Percentiles rank a stretch among this genome's conserved stretches.
Evolutionary conservation across 2,888 invertebrate species (phyloP).

Genomic region (Mythimna loreyi): DNA sequence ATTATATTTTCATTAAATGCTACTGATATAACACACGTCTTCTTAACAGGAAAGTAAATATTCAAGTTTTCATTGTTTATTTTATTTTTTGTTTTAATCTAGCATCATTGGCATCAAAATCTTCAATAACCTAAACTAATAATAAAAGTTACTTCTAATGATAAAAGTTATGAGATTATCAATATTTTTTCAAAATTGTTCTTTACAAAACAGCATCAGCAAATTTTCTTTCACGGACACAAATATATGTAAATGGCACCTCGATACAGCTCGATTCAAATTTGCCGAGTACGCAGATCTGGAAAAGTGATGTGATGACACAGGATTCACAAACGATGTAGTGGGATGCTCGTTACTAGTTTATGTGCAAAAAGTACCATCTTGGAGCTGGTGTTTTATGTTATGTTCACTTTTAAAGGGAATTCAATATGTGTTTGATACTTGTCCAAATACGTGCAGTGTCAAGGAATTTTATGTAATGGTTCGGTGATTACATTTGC

Average conservation of each 20-base stretch:
- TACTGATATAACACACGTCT: not conserved
- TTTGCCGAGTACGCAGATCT: constrained; percentile 20
- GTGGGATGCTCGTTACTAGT: constrained; percentile 57
- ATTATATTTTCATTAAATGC: too few species aligned
- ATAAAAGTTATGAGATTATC: too few species aligned
- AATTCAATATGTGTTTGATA: not conserved
- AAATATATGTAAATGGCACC: not conserved
- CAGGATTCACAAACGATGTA: constrained; percentile 46
- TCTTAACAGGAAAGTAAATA: not conserved
- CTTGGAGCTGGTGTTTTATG: constrained; percentile 15
- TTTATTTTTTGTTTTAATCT: not conserved
- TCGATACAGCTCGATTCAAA: constrained; percentile 36
- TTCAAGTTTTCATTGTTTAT: not conserved
- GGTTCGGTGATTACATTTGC: not conserved
- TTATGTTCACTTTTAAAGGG: constrained; percentile 16
- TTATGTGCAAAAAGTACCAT: constrained; percentile 42
- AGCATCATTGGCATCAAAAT: not conserved
- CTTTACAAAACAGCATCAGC: not conserved
- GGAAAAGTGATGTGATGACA: constrained; percentile 51
- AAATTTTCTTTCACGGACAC: not conserved
- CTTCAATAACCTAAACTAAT: too few species aligned
- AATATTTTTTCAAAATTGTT: not conserved
- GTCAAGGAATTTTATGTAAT: not conserved
- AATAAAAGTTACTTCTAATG: too few species aligned
- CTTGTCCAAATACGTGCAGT: not conserved